These are phyloP conservation scores for Melanotaenia nigrans DNA, from an alignment of 2,797 vertebrate genomes.

Conservation along the genomic window DNA sequence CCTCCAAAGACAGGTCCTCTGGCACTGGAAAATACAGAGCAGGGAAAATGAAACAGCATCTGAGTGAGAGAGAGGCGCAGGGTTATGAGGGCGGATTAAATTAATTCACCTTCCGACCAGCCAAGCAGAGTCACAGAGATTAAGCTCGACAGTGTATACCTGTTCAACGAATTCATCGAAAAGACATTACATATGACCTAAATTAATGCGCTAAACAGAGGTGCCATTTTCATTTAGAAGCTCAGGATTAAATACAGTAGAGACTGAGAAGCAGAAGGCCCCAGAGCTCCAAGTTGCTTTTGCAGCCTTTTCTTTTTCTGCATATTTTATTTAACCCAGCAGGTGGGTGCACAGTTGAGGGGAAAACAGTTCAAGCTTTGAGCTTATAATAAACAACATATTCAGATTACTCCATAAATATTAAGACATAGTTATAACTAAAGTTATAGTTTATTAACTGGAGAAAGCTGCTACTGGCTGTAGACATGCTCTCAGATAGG, in stretches of 20 bases:
- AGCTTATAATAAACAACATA: neutral
- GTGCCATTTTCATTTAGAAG: slow-evolving; percentile 19
- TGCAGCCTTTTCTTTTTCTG: slow-evolving; percentile 6
- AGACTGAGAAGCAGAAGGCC: neutral
- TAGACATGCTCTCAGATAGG: neutral
- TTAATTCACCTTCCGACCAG: slow-evolving; percentile 63
- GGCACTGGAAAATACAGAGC: slow-evolving; percentile 84
- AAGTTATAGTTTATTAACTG: slow-evolving; percentile 10
- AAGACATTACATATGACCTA: slow-evolving; percentile 59
- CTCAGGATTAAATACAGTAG: slow-evolving; percentile 5
- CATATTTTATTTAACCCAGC: slow-evolving; percentile 22
- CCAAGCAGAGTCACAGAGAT: slow-evolving; percentile 58
- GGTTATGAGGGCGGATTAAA: slow-evolving; percentile 63
- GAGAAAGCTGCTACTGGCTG: neutral
- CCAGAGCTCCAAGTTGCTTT: slow-evolving; percentile 7
- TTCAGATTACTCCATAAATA: neutral
- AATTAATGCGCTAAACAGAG: slow-evolving; percentile 41
- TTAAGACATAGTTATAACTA: neutral
- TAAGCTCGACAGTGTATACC: slow-evolving; percentile 56
- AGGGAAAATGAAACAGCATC: slow-evolving; percentile 45
- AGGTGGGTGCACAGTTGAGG: slow-evolving; percentile 13
- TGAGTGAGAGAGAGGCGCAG: slow-evolving; percentile 31
- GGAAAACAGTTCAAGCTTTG: neutral
- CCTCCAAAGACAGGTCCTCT: slow-evolving; percentile 92
- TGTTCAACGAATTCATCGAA: slow-evolving; percentile 47